phyloP scores from a whole-genome alignment of 1,140 invertebrate genomes.

The Drosophila equinoxialis region DNA sequence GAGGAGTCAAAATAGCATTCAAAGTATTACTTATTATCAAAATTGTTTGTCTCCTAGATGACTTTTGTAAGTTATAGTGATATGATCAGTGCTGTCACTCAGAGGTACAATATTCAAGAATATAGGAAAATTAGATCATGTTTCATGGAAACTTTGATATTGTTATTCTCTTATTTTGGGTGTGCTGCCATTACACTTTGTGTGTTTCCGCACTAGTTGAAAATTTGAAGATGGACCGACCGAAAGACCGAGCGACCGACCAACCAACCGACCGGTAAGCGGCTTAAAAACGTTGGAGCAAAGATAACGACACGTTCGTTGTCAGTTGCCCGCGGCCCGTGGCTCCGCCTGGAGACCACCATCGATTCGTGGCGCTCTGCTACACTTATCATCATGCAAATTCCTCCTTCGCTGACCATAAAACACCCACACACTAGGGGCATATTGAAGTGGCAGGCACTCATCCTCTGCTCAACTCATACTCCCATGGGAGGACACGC shows the following conservation, averaged over 20 bases:
- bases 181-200: constrained; percentile 2
- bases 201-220: background rate
- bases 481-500: background rate
- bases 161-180: background rate
- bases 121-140: no score
- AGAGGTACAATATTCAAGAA: no score
- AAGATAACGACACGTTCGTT: constrained; percentile 40
- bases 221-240: no score
- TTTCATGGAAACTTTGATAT: background rate
- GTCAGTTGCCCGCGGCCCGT: background rate
- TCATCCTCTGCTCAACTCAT: background rate
- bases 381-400: constrained; percentile 31
- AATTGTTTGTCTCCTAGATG: no score
- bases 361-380: background rate
- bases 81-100: no score
- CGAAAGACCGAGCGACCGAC: no score
- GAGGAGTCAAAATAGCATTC: no score
- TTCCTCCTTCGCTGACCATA: constrained; percentile 36
- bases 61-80: no score
- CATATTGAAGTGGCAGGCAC: constrained; percentile 29
- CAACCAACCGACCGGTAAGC: constrained; percentile 21
- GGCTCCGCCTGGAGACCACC: constrained; percentile 12
- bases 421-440: constrained; percentile 36
- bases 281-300: constrained; percentile 31
- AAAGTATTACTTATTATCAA: no score